Evolutionary conservation across 53 echinoderm and acorn worm species (phyloP).

Genomic region (Apostichopus leukothele): DNA sequence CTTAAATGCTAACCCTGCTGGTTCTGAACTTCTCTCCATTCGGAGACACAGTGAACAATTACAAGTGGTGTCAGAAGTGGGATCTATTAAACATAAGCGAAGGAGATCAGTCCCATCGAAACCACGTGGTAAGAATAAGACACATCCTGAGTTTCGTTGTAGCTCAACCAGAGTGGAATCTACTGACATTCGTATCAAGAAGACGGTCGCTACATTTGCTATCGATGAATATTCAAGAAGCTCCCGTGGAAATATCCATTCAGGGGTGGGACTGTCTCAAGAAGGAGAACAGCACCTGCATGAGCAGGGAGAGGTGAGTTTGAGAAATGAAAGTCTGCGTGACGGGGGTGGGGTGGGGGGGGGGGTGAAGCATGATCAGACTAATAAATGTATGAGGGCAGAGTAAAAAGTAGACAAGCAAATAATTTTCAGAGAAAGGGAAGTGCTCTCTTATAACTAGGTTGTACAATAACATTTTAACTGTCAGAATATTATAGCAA

Average conservation of each 20-base stretch:
- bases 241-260: not conserved
- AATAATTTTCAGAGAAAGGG: too few species aligned
- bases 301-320: not conserved
- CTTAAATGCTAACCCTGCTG: not conserved
- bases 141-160: conserved; percentile 4
- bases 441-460: too few species aligned
- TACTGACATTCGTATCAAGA: not conserved
- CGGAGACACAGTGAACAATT: conserved; percentile 8
- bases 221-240: conserved; percentile 11
- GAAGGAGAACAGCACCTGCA: not conserved
- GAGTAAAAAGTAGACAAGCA: too few species aligned
- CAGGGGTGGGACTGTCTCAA: not conserved
- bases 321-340: not conserved
- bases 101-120: conserved; percentile 14
- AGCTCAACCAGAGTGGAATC: not conserved
- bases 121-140: not conserved
- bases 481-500: too few species aligned
- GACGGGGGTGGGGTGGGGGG: too few species aligned
- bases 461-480: too few species aligned
- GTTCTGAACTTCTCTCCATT: not conserved
- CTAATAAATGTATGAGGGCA: too few species aligned
- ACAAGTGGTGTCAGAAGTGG: conserved; percentile 20
- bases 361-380: too few species aligned
- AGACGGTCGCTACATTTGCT: conserved; percentile 23
- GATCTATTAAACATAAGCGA: not conserved